A percentile compares a stretch with the other conserved stretches of the same genome.
Evolutionary conservation across 2,888 invertebrate species (phyloP).

Genomic region (Eristalinus aeneus): DNA sequence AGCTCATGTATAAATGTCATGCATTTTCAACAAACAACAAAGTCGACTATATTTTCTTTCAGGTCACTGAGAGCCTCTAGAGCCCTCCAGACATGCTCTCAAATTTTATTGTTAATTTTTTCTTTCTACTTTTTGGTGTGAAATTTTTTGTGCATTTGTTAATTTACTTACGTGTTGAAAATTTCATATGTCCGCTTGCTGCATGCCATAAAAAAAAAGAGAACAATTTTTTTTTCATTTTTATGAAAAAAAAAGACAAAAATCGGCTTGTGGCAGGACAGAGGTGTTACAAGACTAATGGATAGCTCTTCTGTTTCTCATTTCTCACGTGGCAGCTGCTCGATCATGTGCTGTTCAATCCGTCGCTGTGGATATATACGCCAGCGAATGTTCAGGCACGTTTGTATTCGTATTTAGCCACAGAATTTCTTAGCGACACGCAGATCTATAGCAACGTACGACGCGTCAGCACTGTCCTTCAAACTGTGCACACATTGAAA

Average conservation of each 20-base stretch:
- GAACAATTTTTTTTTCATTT: conserved; percentile 39
- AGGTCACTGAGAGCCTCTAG: background rate
- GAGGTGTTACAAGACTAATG: conserved; percentile 84
- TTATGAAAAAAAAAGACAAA: conserved; percentile 62
- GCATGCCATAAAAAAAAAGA: conserved; percentile 73
- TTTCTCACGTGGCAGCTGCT: conserved; percentile 97
- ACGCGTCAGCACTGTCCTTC: conserved; percentile 97
- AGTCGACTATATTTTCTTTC: background rate
- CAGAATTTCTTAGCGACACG: conserved; percentile 98
- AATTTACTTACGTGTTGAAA: conserved; percentile 4
- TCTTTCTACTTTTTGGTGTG: conserved; percentile 34
- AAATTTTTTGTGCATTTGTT: conserved; percentile 65
- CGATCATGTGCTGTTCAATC: conserved; percentile 99
- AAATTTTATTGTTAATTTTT: background rate
- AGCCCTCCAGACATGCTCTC: background rate
- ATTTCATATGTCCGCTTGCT: conserved; percentile 72
- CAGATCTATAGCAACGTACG: conserved; percentile 98
- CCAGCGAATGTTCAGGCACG: conserved; percentile 96
- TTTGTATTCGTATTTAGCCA: conserved; percentile 98
- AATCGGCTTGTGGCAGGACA: conserved; percentile 82
- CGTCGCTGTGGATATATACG: conserved; percentile 99
- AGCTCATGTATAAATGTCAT: conserved; percentile 50
- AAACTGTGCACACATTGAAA: conserved; percentile 99
- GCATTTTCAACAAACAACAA: conserved; percentile 30
- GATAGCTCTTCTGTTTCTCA: conserved; percentile 94